A percentile compares a stretch with the other conserved stretches of the same genome.
Evolutionary conservation across 2,113 vertebrate genomes (phyloP).

Genomic region (Gila orcuttii): DNA sequence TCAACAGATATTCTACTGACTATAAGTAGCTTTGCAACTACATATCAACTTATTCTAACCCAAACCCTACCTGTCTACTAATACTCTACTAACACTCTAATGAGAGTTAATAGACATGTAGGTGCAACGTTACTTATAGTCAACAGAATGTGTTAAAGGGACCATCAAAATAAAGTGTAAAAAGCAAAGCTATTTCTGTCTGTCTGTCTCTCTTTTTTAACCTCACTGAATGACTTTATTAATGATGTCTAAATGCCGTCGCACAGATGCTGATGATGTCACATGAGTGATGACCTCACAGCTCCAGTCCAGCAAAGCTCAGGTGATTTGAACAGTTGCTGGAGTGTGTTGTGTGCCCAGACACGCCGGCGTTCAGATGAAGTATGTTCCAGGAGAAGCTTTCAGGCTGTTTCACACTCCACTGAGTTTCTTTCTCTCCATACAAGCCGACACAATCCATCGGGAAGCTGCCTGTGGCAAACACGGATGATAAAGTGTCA

Average conservation of each 20-base stretch:
- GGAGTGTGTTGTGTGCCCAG: conserved; percentile 42
- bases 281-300: conserved; percentile 45
- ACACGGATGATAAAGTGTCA: conserved; percentile 30
- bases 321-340: conserved; percentile 58
- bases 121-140: too few relatives aligned
- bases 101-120: too few relatives aligned
- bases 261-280: conserved; percentile 70
- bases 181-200: too few relatives aligned
- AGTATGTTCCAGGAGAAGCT: conserved; percentile 65
- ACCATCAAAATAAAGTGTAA: too few relatives aligned
- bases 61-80: too few relatives aligned
- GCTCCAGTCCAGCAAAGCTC: not conserved
- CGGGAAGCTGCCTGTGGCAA: conserved; percentile 32
- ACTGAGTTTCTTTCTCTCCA: conserved; percentile 26
- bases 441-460: conserved; percentile 29
- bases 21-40: too few relatives aligned
- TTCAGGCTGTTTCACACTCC: conserved; percentile 45
- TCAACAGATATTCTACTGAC: too few relatives aligned
- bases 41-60: too few relatives aligned
- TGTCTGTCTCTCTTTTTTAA: not conserved
- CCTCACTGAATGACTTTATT: not conserved
- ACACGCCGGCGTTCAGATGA: conserved; percentile 58
- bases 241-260: not conserved
- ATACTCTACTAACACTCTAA: too few relatives aligned
- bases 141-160: too few relatives aligned